These are phyloP conservation scores for Lepus timidus DNA, from an alignment of 2,113 vertebrate genomes.

Conservation along the genomic window DNA sequence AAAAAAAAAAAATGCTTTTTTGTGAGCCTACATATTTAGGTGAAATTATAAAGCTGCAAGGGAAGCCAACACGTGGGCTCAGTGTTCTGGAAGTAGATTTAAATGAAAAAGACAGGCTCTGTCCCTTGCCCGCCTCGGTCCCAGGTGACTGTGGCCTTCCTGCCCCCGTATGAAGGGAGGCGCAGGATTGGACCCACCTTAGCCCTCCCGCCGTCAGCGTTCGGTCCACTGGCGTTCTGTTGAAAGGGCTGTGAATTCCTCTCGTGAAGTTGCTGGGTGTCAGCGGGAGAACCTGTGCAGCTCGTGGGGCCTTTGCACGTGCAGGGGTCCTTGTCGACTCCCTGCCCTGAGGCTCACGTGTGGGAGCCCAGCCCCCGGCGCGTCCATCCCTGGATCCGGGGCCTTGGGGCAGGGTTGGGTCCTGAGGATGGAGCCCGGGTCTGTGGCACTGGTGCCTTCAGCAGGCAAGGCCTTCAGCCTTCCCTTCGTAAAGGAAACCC, in stretches of 20 bases:
- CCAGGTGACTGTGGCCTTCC: neutral
- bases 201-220: neutral
- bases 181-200: neutral
- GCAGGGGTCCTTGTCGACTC: no score
- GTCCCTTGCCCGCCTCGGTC: neutral
- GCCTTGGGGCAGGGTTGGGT: neutral
- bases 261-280: neutral
- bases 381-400: neutral
- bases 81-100: constrained; percentile 11
- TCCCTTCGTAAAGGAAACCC: neutral
- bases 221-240: neutral
- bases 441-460: no score
- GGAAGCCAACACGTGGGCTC: neutral
- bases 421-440: neutral
- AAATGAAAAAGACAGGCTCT: neutral
- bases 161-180: neutral
- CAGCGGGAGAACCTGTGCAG: neutral
- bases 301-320: no score
- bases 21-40: neutral
- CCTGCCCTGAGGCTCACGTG: neutral
- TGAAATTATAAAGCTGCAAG: neutral
- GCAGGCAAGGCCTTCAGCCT: no score
- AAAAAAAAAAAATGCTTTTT: neutral
- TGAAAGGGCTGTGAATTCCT: neutral
- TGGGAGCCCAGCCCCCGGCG: neutral